Evolutionary conservation across 2,888 invertebrate genomes (phyloP).

Genomic region (Heliconius hortense): DNA sequence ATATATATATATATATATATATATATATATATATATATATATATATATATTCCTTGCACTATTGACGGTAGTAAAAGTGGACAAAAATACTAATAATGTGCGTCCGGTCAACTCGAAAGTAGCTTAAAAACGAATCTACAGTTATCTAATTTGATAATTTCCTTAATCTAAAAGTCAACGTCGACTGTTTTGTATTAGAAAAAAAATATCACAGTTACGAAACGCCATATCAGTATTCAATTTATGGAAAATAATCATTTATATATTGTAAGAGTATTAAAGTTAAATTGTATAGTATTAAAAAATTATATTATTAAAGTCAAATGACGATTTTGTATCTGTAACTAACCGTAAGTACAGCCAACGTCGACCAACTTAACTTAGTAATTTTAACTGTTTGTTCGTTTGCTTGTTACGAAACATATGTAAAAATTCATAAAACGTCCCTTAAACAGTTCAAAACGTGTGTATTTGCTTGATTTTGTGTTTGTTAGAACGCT

Average conservation of each 20-base stretch:
- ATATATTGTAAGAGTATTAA: background rate
- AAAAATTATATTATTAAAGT: too few species aligned
- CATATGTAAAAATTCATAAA: background rate
- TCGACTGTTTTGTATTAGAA: background rate
- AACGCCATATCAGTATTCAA: background rate
- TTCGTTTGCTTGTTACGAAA: background rate
- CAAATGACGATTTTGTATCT: background rate
- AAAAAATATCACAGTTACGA: conserved; percentile 14
- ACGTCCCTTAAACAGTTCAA: conserved; percentile 23
- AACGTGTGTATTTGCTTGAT: conserved; percentile 7
- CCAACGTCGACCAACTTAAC: background rate
- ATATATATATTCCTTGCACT: background rate
- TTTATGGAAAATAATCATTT: background rate
- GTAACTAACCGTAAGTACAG: background rate
- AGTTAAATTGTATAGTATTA: too few species aligned
- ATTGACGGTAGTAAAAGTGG: background rate
- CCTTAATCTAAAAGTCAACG: conserved; percentile 10
- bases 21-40: background rate
- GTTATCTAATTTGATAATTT: conserved; percentile 10
- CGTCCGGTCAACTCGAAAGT: conserved; percentile 7
- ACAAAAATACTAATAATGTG: background rate
- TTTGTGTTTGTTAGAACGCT: conserved; percentile 15
- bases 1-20: too few species aligned
- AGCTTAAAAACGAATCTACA: background rate
- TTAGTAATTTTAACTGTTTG: background rate